Conservation (phyloP, 2,113 vertebrate species). For the Aspiorhynchus laticeps region DNA sequence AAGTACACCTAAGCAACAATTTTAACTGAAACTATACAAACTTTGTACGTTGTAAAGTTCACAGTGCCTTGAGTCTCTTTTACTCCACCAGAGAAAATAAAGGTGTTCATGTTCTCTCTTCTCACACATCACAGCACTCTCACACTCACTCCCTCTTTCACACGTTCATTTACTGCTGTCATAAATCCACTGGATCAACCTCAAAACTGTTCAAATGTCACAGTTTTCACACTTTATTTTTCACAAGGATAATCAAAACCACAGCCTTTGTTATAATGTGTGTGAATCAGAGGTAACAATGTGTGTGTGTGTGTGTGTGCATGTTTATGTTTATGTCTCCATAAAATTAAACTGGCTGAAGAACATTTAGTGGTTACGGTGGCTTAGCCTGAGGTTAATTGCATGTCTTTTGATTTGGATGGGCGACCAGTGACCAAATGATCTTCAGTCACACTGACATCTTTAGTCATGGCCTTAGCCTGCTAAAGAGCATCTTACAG, state of each 20-base stretch:
- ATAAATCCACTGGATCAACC: background rate
- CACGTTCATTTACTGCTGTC: background rate
- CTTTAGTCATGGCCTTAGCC: constrained; percentile 4
- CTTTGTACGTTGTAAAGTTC: background rate
- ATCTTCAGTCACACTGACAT: constrained; percentile 27
- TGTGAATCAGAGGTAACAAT: background rate
- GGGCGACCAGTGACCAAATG: background rate
- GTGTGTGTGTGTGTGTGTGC: constrained; percentile 4
- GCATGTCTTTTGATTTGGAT: constrained; percentile 28
- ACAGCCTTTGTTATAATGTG: background rate
- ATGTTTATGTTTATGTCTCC: background rate
- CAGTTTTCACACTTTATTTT: constrained; percentile 3
- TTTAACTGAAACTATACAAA: background rate
- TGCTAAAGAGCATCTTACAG: background rate
- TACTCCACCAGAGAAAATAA: background rate
- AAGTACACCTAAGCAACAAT: background rate
- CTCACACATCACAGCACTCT: background rate
- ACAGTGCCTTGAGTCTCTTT: background rate
- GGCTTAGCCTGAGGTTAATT: constrained; percentile 21
- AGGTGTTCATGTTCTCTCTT: background rate
- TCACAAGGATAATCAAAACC: background rate
- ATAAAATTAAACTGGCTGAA: constrained; percentile 12
- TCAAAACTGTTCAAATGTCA: constrained; percentile 23
- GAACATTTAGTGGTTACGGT: background rate
- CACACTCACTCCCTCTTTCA: background rate